Evolutionary conservation across 2,797 vertebrate genomes (phyloP).

Genomic region (Mastacembelus armatus): DNA sequence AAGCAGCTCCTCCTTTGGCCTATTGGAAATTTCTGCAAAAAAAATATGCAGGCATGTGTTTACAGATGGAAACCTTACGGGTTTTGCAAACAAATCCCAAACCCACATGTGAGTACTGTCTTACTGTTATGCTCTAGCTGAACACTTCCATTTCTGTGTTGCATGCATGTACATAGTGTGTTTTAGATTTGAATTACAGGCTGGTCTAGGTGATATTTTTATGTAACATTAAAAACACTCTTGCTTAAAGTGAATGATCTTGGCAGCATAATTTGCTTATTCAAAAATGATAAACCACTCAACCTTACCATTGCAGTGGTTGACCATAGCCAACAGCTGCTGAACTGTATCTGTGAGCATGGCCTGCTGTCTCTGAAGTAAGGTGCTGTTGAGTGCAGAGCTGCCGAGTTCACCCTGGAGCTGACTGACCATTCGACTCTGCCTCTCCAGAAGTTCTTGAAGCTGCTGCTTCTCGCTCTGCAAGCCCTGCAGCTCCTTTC

Average conservation of each 20-base stretch:
- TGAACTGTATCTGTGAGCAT: slow-evolving; percentile 81
- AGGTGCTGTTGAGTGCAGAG: slow-evolving; percentile 83
- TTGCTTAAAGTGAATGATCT: background rate
- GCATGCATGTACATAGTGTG: slow-evolving; percentile 2
- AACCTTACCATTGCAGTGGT: slow-evolving; percentile 84
- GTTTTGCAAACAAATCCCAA: slow-evolving; percentile 43
- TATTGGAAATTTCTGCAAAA: slow-evolving; percentile 78
- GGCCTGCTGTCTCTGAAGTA: slow-evolving; percentile 84
- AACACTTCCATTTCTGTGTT: slow-evolving; percentile 7
- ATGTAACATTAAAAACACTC: background rate
- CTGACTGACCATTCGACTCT: slow-evolving; percentile 79
- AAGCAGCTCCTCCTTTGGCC: slow-evolving; percentile 69
- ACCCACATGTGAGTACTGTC: slow-evolving; percentile 43
- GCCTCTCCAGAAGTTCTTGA: slow-evolving; percentile 82
- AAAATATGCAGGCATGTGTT: slow-evolving; percentile 52
- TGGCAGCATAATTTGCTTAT: background rate
- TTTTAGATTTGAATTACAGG: slow-evolving; percentile 34
- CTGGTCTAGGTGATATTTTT: slow-evolving; percentile 11
- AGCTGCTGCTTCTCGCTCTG: slow-evolving; percentile 84
- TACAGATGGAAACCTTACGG: slow-evolving; percentile 44
- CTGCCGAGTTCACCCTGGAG: slow-evolving; percentile 83
- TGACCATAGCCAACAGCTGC: slow-evolving; percentile 81
- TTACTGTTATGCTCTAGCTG: slow-evolving; percentile 26
- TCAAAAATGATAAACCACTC: background rate
- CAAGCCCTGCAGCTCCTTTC: slow-evolving; percentile 79